These are phyloP conservation scores for Albula glossodonta DNA, from an alignment of 2,113 vertebrate genomes.

Conservation along the genomic window DNA sequence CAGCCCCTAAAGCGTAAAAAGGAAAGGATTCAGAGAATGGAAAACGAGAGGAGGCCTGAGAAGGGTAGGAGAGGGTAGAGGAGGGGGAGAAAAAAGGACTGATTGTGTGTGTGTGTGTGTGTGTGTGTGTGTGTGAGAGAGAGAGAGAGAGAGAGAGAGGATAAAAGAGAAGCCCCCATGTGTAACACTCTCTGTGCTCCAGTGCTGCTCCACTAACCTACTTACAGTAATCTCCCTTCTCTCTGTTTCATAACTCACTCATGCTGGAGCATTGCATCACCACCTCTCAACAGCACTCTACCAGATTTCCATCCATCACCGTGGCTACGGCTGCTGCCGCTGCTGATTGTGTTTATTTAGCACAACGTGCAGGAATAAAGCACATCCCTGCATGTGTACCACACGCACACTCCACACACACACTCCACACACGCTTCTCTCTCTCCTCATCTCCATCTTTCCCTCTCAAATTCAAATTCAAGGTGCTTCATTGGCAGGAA, in stretches of 20 bases:
- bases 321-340: no score
- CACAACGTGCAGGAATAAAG: no score
- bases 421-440: slow-evolving; percentile 5
- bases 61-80: background rate
- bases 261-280: slow-evolving; percentile 72
- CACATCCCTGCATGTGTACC: slow-evolving; percentile 1
- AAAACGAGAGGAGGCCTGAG: background rate
- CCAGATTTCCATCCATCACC: no score
- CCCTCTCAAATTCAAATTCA: background rate
- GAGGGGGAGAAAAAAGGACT: background rate
- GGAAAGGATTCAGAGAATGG: background rate
- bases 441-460: background rate
- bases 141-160: background rate
- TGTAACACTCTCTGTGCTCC: slow-evolving; percentile 45
- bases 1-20: background rate
- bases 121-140: background rate
- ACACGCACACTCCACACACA: background rate
- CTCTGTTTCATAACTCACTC: slow-evolving; percentile 68
- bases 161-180: slow-evolving; percentile 20
- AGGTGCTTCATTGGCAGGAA: no score
- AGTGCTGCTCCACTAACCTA: slow-evolving; percentile 73
- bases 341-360: no score
- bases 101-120: background rate
- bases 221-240: slow-evolving; percentile 72
- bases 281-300: slow-evolving; percentile 25